Conservation (phyloP, 2,888 invertebrate genomes). For the Pristionchus japonicus region DNA sequence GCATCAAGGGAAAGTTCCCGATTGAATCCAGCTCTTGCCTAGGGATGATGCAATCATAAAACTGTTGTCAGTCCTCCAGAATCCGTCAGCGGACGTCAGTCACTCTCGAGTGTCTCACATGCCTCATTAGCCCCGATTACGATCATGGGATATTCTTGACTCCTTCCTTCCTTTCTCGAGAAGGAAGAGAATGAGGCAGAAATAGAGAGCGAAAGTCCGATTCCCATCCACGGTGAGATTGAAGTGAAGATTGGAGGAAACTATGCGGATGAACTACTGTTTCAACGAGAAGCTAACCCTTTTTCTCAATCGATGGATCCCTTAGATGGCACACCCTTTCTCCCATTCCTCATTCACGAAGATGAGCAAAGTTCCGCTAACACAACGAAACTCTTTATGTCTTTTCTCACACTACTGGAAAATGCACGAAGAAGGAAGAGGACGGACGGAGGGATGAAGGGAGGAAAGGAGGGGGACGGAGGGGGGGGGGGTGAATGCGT, state of each 20-base stretch:
- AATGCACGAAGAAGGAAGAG: not conserved
- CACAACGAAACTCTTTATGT: constrained; percentile 17
- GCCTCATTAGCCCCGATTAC: constrained; percentile 26
- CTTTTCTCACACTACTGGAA: constrained; percentile 11
- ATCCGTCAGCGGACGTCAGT: not conserved
- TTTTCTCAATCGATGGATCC: not conserved
- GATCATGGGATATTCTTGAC: not conserved
- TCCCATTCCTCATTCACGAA: not conserved
- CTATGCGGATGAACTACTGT: not conserved
- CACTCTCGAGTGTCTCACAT: not conserved
- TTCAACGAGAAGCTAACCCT: not conserved
- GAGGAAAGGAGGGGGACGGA: not conserved
- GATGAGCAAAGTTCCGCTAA: not conserved
- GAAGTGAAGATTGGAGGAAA: not conserved
- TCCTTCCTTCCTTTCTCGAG: not conserved
- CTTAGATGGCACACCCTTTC: not conserved
- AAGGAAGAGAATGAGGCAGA: not conserved
- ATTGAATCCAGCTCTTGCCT: not conserved
- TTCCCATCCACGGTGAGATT: not conserved
- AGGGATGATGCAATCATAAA: not conserved
- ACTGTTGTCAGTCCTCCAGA: not conserved
- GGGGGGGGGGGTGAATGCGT: not conserved
- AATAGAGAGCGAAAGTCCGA: not conserved
- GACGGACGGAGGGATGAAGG: not conserved
- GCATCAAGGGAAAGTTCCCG: not conserved